Base-by-base conservation (phyloP, 2,888 invertebrate species). In the Plusia festucae region DNA sequence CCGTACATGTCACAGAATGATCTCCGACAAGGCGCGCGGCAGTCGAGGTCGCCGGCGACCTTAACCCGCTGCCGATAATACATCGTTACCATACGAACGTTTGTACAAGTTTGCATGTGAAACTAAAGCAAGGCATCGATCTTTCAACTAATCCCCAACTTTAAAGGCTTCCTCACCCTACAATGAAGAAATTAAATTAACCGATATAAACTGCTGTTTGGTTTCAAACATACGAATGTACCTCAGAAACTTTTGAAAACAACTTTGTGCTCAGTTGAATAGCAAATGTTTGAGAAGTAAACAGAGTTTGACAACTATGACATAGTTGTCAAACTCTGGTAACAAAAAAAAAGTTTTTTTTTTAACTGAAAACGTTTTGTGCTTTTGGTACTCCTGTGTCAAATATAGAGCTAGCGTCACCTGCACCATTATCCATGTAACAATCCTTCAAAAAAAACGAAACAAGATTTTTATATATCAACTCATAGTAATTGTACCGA, bases 71-170 rank as follows among this genome's bases (percentile, higher is more conserved):
- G 34, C 20, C 61, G 34, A n/a, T 34, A 55, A 67, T 57, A 60
- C 46, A 24, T 40, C 32, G 62, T 69, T 76, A 51, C 67, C 46
- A 65, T 63, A 57, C 61, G 40, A 70, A 24, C 30, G 34, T 53
- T 53, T 30, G 54, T 51, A 62, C 55, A 60, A 68, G 64, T 70
- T 71, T 71, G 61, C 71, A 76, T 68, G 70, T 68, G 55, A 65
- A 73, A 65, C 64, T 62, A 68, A 69, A 64, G 55, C 61, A 72
- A 73, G 68, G 68, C 78, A 77, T 76, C 75, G 76, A 78, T 78
- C 78, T 81, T 74, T 34, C 22, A 24, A 60, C 40, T 84, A 82
- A 85, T 82, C 81, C 74, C 62, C 20, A 55, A 79, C 70, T 82
- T 70, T 1, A 59, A 66, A 63, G 84, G 86, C 73, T 85, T 84